Evolutionary conservation across 2,113 vertebrate genomes (phyloP).

Genomic region (Montifringilla adamsi): DNA sequence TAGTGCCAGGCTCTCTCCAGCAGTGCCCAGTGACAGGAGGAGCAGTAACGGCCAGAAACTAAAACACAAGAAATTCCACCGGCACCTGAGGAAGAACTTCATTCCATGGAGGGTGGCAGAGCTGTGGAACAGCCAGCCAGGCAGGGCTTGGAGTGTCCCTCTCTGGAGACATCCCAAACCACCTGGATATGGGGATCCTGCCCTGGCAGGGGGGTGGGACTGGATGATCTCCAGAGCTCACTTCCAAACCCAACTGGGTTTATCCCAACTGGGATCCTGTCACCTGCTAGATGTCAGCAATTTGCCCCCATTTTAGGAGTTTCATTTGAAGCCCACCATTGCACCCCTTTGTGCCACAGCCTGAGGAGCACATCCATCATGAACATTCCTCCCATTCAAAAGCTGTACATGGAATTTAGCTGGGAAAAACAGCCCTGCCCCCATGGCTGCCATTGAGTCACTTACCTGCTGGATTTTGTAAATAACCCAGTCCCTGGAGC

Average conservation of each 20-base stretch:
- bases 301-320: background rate
- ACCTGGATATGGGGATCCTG: background rate
- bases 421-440: background rate
- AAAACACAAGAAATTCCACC: background rate
- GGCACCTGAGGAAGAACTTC: background rate
- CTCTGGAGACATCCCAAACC: background rate
- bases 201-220: background rate
- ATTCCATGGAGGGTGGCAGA: background rate
- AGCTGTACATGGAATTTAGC: background rate
- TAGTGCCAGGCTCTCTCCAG: background rate
- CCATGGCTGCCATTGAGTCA: background rate
- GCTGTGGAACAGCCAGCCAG: background rate
- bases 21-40: fast-evolving
- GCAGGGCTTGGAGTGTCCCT: background rate
- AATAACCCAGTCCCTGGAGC: background rate
- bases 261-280: background rate
- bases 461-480: background rate
- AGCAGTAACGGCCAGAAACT: background rate
- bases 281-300: background rate
- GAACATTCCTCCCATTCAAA: background rate
- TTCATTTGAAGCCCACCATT: background rate
- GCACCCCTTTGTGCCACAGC: background rate
- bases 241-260: background rate
- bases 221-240: background rate
- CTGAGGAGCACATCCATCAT: background rate